Conservation (phyloP, 1,140 invertebrate species). For the Ostrea edulis region DNA sequence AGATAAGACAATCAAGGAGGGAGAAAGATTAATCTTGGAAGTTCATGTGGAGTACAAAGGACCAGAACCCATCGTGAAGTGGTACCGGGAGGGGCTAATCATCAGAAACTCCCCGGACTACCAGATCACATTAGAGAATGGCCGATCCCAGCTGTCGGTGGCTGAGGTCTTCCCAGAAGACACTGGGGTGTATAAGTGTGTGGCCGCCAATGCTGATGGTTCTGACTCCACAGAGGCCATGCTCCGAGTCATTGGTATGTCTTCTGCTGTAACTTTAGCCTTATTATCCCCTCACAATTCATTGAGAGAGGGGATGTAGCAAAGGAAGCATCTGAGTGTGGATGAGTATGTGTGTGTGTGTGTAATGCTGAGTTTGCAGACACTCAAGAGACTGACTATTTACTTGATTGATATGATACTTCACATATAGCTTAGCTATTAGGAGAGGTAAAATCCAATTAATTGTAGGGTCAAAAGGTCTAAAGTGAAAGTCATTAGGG, state of each 20-base stretch:
- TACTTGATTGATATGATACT: too few relatives aligned
- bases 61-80: conserved; percentile 87
- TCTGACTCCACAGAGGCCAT: conserved; percentile 81
- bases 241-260: conserved; percentile 75
- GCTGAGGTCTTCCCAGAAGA: conserved; percentile 97
- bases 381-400: too few relatives aligned
- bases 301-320: neutral
- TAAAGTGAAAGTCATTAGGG: too few relatives aligned
- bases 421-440: too few relatives aligned
- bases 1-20: conserved; percentile 84
- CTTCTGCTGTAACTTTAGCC: neutral
- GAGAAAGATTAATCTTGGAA: conserved; percentile 85
- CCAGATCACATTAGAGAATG: conserved; percentile 72
- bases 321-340: neutral
- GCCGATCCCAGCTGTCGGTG: conserved; percentile 87
- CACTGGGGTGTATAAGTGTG: conserved; percentile 95
- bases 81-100: conserved; percentile 85
- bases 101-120: conserved; percentile 75
- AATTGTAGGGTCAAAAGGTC: too few relatives aligned
- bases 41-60: conserved; percentile 86
- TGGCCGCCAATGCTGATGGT: conserved; percentile 93
- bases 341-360: too few relatives aligned
- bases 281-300: neutral
- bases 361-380: too few relatives aligned
- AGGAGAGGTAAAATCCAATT: too few relatives aligned